Base-by-base conservation (phyloP, 2,888 invertebrate species). In the Drepana falcataria region DNA sequence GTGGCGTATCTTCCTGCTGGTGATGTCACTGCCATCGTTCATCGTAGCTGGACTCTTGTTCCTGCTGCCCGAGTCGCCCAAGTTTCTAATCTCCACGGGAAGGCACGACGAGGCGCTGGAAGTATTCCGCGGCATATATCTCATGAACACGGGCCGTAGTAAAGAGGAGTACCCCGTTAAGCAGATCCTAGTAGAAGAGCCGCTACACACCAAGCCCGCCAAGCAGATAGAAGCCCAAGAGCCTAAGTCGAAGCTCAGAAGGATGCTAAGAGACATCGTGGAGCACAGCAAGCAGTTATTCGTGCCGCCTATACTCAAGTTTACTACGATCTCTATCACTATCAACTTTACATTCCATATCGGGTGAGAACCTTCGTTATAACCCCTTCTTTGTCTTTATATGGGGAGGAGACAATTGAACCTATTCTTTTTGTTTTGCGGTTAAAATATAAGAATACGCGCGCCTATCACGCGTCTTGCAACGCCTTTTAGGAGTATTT, bases 281-380 rank as follows among this genome's bases (percentile, higher is more conserved):
- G 94, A 95, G 64, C 96, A 96, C 85, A 96, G 96, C 85, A 96
- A 94, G 81, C 94, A 95, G 75, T 86, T 96, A 57, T 97, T 97
- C 81, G 92, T 94, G 58, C 93, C 95, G 64, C 96, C 96, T 63
- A 96, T 97, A 69, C 87, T 96, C 64, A 95, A 95, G 75, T 96
- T 96, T 81, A 96, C 96, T 48, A 70, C 94, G 68, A 95, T 97
- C 79, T 96, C 97, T 59, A 95, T 97, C 69, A 94, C 95, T 59
- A 97, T 98, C 77, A 97, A 97, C 80, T 97, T 97, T 79, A 96
- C 97, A 66, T 96, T 98, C 88, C 97, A 97, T 87, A 97, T 97
- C 85, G 98, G 96, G 94, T 95, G 75, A 91, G 92, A 79, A 55
- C 47, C 4, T 35, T 51, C 40, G 21, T 41, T 21, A 5, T 21